A percentile compares a stretch with the other conserved stretches of the same genome.
phyloP scores from a whole-genome alignment of 2,888 invertebrate genomes.

The Eurytoma adleriae region DNA sequence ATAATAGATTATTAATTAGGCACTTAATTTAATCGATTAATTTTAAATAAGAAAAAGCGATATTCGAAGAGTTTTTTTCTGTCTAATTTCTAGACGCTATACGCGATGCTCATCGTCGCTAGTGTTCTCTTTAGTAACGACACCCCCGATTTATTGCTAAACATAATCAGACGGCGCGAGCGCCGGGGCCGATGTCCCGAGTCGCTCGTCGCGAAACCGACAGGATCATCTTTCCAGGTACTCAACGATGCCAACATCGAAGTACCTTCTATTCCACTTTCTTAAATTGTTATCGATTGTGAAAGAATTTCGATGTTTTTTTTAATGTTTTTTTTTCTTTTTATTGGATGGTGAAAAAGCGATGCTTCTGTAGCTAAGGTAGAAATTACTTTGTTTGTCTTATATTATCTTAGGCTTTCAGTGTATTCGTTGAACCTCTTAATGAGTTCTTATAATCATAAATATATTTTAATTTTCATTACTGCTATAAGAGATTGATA shows the following conservation, averaged over 20 bases:
- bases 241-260: slow-evolving; percentile 53
- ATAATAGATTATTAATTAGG: no score
- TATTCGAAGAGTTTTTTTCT: background rate
- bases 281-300: no score
- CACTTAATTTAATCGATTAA: no score
- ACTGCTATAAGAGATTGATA: no score
- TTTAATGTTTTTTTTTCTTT: no score
- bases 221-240: slow-evolving; percentile 72
- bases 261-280: background rate
- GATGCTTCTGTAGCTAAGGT: background rate
- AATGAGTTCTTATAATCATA: no score
- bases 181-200: slow-evolving; percentile 1
- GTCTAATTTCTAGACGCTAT: slow-evolving; percentile 71
- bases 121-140: slow-evolving; percentile 72
- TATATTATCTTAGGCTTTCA: no score
- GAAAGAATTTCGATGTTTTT: no score
- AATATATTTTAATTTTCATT: no score
- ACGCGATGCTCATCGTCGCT: slow-evolving; percentile 70
- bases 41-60: background rate
- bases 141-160: slow-evolving; percentile 69
- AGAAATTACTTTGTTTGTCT: no score
- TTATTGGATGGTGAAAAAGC: no score
- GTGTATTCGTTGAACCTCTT: no score
- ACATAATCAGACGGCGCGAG: slow-evolving; percentile 66
- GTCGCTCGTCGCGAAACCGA: slow-evolving; percentile 13